Conservation (phyloP, 2,113 vertebrate genomes). For the Gadus macrocephalus region DNA sequence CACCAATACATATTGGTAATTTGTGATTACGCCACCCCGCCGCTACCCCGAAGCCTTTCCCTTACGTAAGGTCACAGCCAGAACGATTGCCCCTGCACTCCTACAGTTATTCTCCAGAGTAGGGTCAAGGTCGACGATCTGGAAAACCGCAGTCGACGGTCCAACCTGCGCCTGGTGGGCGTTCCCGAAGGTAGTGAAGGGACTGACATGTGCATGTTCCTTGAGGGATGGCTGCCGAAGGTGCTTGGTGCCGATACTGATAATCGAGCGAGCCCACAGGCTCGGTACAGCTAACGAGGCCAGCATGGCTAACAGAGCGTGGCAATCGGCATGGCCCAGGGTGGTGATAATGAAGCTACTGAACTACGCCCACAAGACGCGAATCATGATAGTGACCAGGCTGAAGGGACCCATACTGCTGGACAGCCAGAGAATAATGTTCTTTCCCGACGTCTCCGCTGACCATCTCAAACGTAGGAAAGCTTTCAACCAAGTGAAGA, state of each 20-base stretch:
- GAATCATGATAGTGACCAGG: background rate
- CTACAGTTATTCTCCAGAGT: background rate
- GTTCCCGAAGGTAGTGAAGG: too few species aligned
- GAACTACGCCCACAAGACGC: background rate
- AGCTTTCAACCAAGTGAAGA: background rate
- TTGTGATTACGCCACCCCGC: background rate
- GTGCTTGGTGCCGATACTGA: too few species aligned
- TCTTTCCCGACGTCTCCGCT: background rate
- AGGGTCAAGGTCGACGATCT: background rate
- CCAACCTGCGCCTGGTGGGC: too few species aligned
- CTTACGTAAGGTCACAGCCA: background rate
- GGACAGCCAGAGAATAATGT: background rate
- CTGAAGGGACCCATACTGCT: background rate
- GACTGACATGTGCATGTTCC: too few species aligned
- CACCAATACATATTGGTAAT: background rate
- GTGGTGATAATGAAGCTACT: background rate
- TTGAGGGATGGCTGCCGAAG: too few species aligned
- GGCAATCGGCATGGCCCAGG: background rate
- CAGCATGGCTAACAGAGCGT: too few species aligned
- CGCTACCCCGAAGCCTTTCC: too few species aligned
- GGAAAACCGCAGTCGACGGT: too few species aligned
- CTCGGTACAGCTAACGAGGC: too few species aligned
- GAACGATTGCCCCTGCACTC: background rate
- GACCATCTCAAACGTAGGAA: background rate
- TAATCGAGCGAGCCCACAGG: too few species aligned